phyloP scores from a whole-genome alignment of 2,888 invertebrate species.

The Argyresthia goedartella region DNA sequence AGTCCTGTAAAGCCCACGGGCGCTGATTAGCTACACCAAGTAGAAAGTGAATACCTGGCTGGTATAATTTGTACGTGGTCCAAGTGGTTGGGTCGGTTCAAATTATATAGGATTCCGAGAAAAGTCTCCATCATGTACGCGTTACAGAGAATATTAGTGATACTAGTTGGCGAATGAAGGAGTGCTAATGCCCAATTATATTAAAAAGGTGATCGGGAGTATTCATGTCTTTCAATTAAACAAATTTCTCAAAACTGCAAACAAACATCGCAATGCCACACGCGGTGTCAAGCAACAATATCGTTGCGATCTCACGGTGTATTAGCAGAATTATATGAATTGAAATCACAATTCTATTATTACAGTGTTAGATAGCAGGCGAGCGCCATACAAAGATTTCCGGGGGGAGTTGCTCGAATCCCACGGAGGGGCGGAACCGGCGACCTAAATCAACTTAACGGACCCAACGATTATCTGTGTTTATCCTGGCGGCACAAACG shows the following conservation, averaged over 20 bases:
- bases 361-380: too few species aligned
- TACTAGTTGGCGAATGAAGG: conserved; percentile 4
- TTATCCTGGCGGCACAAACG: conserved; percentile 48
- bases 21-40: conserved; percentile 27
- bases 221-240: too few species aligned
- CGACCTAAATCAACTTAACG: conserved; percentile 45
- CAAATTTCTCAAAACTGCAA: too few species aligned
- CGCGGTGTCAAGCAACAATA: too few species aligned
- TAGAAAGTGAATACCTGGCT: conserved; percentile 43
- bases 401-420: conserved; percentile 7
- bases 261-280: too few species aligned
- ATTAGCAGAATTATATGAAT: too few species aligned
- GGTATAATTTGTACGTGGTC: conserved; percentile 35
- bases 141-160: conserved; percentile 19
- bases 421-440: conserved; percentile 26
- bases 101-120: conserved; percentile 36
- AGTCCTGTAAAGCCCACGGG: conserved; percentile 20
- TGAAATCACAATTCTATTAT: too few species aligned
- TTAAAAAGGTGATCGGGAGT: not conserved
- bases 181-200: too few species aligned
- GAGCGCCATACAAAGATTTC: conserved; percentile 1
- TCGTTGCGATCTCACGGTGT: too few species aligned
- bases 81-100: conserved; percentile 25
- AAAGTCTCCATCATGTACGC: conserved; percentile 23
- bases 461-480: conserved; percentile 37